These are phyloP conservation scores for Parascotia fuliginaria DNA, from an alignment of 2,888 invertebrate species.

Conservation along the genomic window DNA sequence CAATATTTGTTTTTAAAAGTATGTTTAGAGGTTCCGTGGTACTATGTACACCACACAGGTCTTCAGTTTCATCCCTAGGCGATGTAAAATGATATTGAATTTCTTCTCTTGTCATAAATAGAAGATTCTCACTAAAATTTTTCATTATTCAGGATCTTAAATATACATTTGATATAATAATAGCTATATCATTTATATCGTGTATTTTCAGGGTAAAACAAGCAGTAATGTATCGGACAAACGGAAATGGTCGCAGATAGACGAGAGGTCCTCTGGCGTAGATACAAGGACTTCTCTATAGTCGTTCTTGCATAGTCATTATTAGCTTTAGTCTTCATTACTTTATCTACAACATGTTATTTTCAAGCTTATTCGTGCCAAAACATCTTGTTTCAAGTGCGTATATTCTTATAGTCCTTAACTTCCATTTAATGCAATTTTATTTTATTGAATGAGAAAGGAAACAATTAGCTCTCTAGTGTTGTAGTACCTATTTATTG, in stretches of 20 bases:
- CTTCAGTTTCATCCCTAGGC: no score
- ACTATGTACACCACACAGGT: no score
- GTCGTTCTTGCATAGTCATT: constrained; percentile 73
- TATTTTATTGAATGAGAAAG: constrained; percentile 34
- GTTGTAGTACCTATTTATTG: constrained; percentile 70
- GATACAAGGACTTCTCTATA: constrained; percentile 54
- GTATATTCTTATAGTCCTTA: constrained; percentile 33
- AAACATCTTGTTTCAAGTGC: constrained; percentile 42
- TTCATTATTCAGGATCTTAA: no score
- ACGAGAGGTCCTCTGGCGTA: constrained; percentile 47
- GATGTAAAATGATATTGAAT: no score
- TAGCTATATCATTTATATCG: no score
- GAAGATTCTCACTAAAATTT: no score
- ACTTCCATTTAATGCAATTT: constrained; percentile 29
- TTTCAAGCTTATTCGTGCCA: constrained; percentile 60
- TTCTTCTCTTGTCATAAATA: no score
- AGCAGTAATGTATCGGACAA: constrained; percentile 50
- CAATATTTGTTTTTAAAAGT: no score
- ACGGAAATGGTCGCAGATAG: constrained; percentile 52
- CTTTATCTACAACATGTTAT: constrained; percentile 47
- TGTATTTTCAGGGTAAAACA: constrained; percentile 70
- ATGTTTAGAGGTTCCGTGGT: no score
- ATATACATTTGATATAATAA: no score
- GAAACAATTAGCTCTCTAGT: constrained; percentile 68
- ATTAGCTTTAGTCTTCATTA: constrained; percentile 68